phyloP scores from a whole-genome alignment of 2,888 invertebrate genomes.

The Anthophora plumipes region DNA sequence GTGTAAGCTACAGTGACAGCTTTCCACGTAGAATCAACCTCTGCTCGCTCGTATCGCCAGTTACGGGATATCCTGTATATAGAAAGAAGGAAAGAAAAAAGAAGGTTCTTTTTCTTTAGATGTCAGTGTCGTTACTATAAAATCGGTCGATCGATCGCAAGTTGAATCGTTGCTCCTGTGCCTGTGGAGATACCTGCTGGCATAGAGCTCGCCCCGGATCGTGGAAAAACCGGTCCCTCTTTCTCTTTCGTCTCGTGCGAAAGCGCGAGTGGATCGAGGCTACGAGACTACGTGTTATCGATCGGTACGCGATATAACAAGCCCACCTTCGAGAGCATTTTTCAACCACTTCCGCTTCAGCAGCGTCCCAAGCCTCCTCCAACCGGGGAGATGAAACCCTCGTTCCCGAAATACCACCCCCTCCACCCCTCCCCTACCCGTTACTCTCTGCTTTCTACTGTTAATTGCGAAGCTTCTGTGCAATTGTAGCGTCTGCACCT shows the following conservation, averaged over 20 bases:
- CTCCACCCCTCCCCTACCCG: no score
- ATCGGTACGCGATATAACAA: slow-evolving; percentile 44
- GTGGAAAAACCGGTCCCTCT: slow-evolving; percentile 62
- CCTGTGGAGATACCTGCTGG: slow-evolving; percentile 55
- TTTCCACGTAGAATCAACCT: no score
- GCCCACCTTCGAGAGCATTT: slow-evolving; percentile 50
- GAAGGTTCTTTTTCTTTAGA: no score
- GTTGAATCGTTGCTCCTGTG: slow-evolving; percentile 17
- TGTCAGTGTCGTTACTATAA: no score
- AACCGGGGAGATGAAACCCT: slow-evolving; percentile 1
- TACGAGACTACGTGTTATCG: slow-evolving; percentile 59
- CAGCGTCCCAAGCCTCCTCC: slow-evolving; percentile 22
- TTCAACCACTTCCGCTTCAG: slow-evolving; percentile 47
- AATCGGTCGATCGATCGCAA: neutral
- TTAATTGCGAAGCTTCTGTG: slow-evolving; percentile 37
- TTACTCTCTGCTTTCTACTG: neutral
- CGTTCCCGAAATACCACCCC: slow-evolving; percentile 16
- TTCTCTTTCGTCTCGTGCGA: slow-evolving; percentile 67
- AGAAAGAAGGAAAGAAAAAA: no score
- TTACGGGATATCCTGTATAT: no score
- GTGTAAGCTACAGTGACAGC: no score
- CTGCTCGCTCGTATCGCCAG: no score
- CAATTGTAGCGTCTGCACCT: slow-evolving; percentile 8
- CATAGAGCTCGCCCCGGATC: slow-evolving; percentile 32
- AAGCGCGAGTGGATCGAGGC: slow-evolving; percentile 67